A percentile compares a stretch with the other conserved stretches of the same genome.
phyloP scores from a whole-genome alignment of 2,888 invertebrate genomes.

The Taphrorychus bicolor region DNA sequence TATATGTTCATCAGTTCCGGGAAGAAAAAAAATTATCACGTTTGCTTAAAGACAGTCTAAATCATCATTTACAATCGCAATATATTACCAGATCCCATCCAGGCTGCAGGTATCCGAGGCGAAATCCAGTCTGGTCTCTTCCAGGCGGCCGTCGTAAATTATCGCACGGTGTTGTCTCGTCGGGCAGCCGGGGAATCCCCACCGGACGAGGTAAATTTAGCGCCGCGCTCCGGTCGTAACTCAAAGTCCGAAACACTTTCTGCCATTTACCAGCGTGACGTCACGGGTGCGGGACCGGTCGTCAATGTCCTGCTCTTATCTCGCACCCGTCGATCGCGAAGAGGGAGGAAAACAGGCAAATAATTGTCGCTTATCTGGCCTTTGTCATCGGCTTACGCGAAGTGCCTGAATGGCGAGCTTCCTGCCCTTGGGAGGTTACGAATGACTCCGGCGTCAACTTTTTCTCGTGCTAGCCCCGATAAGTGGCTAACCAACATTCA shows the following conservation, averaged over 20 bases:
- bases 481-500: constrained; percentile 46
- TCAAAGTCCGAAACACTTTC: constrained; percentile 55
- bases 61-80: constrained; percentile 21
- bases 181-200: constrained; percentile 47
- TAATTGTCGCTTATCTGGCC: constrained; percentile 23
- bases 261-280: constrained; percentile 3
- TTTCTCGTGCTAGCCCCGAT: constrained; percentile 30
- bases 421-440: constrained; percentile 24
- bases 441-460: constrained; percentile 21
- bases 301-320: background rate
- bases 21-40: background rate
- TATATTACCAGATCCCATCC: constrained; percentile 18
- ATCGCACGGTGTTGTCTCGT: constrained; percentile 38
- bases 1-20: too few species aligned
- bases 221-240: constrained; percentile 54
- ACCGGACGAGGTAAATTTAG: constrained; percentile 55
- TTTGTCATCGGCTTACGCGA: constrained; percentile 31
- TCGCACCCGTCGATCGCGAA: background rate
- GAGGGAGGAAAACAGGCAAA: background rate
- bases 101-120: constrained; percentile 27
- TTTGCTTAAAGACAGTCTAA: constrained; percentile 7
- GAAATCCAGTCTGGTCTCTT: constrained; percentile 33
- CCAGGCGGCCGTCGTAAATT: constrained; percentile 34
- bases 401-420: constrained; percentile 11
- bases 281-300: background rate